Base-by-base conservation (phyloP, 1,140 invertebrate species). In the Vanessa atalanta region DNA sequence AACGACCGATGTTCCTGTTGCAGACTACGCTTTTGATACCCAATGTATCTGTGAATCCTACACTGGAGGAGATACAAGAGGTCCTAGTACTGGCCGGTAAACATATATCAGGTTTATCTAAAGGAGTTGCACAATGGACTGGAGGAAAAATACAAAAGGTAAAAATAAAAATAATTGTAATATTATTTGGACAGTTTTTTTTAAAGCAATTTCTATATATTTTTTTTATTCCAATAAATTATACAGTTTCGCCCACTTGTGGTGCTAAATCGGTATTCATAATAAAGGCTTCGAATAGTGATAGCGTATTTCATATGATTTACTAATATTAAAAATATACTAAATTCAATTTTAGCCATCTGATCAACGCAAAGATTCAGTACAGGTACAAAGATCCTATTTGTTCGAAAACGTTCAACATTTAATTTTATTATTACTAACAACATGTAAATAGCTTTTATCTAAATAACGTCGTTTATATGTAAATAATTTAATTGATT, bases 91-190 rank as follows among this genome's bases (percentile, higher is more conserved):
- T 95, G 47, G 96, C 96, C 23, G 97, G 97, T 11, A 97, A 96
- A 93, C 95, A 95, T 68, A 97, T 99, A 66, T 95, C 97, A 3
- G 95, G 96, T 31, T 96, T 98, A 31, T 95, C 97, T 2, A 98
- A 97, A 93, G 97, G 98, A 20, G 97, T 99, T 57, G 95, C 96
- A 4, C 97, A 98, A 86, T 99, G 98, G 98, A 96, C 95, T 61
- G 96, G 95, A 47, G 96, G 95, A 63, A 95, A 95, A 74, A 76
- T 85, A 3, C 83, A 91, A 16, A 90, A 88, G 90, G 93, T 93
- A 88, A 74, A 43, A 15, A 37, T 43, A 50, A 53, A 15, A 61
- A 26, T 12, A 51, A 50, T 43, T 51, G 16, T 26, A 31, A 31
- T 3, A 31, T n/a, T 55, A 37, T 69, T 55, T 15, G 5, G 1